These are phyloP conservation scores for zebrafish (Danio rerio) DNA, from an alignment of 2,113 vertebrate genomes.

Conservation along the genomic window DNA sequence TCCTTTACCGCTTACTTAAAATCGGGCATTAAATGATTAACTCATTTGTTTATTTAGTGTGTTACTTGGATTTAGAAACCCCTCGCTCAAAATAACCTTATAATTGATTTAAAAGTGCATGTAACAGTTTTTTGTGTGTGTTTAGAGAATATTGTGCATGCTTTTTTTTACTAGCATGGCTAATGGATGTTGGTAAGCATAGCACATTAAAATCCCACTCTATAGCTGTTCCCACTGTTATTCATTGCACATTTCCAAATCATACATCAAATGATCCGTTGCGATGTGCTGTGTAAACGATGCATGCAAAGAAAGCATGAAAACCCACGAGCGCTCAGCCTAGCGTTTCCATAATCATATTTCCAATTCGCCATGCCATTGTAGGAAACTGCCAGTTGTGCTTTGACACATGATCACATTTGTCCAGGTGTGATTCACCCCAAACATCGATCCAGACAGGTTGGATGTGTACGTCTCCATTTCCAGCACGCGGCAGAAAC, in stretches of 20 bases:
- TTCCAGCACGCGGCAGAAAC: slow-evolving; percentile 30
- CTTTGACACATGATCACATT: not conserved
- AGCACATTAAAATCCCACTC: not conserved
- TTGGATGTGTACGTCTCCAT: not conserved
- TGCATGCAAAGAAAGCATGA: not conserved
- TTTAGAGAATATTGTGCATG: not conserved
- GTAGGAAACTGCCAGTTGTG: not conserved
- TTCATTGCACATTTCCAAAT: not conserved
- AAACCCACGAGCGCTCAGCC: not conserved
- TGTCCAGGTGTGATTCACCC: not conserved
- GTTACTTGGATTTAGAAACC: too few relatives aligned
- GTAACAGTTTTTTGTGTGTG: too few relatives aligned
- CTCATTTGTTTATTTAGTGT: too few relatives aligned
- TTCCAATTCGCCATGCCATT: not conserved
- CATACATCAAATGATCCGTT: not conserved
- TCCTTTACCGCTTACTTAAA: too few relatives aligned
- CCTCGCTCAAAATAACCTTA: too few relatives aligned
- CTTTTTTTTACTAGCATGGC: not conserved
- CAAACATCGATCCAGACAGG: not conserved
- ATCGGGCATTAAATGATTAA: too few relatives aligned
- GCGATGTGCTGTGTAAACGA: not conserved
- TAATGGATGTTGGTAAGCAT: not conserved
- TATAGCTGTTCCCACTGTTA: not conserved
- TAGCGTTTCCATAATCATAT: not conserved
- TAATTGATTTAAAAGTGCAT: too few relatives aligned